phyloP scores from a whole-genome alignment of 2,888 invertebrate species.

The Pemphredon lugubris region DNA sequence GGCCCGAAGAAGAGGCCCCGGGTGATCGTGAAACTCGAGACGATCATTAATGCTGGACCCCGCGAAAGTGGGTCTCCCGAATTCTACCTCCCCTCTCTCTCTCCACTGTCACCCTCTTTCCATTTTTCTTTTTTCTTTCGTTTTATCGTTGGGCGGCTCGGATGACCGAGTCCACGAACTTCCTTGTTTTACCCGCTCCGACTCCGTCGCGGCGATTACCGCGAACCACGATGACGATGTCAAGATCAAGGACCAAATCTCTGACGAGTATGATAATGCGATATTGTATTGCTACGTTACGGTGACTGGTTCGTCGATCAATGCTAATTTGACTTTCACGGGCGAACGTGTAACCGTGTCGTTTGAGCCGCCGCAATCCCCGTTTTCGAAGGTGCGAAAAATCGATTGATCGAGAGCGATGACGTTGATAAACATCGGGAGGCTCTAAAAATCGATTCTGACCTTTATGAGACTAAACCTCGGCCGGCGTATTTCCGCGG shows the following conservation, averaged over 20 bases:
- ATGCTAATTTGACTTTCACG: constrained; percentile 4
- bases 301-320: background rate
- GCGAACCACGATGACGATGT: constrained; percentile 11
- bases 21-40: constrained; percentile 46
- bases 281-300: background rate
- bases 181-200: constrained; percentile 10
- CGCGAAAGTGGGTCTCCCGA: constrained; percentile 50
- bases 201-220: constrained; percentile 17
- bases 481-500: too few relatives aligned
- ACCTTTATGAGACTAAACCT: too few relatives aligned
- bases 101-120: background rate
- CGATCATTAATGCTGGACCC: constrained; percentile 32
- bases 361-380: background rate
- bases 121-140: background rate
- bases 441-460: too few relatives aligned
- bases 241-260: constrained; percentile 43
- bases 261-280: background rate
- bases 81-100: constrained; percentile 18
- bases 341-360: background rate
- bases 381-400: background rate
- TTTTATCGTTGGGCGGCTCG: constrained; percentile 16
- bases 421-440: background rate
- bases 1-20: constrained; percentile 9
- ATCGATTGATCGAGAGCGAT: constrained; percentile 2
- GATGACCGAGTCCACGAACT: background rate